These are phyloP conservation scores for Varroa destructor DNA, from an alignment of 1,140 invertebrate genomes.

Conservation along the genomic window DNA sequence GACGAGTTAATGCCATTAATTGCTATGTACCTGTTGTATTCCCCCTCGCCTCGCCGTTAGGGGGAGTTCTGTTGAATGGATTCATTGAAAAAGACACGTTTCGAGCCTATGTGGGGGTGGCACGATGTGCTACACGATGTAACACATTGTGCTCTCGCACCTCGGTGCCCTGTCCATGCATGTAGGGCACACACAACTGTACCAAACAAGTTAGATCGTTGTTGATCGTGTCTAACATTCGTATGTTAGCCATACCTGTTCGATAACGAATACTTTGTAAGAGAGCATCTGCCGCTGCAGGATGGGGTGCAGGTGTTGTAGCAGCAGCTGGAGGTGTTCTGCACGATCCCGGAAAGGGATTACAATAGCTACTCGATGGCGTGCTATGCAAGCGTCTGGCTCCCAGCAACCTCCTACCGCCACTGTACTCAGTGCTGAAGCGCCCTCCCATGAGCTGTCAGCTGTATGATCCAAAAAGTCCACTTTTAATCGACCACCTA, in stretches of 20 bases:
- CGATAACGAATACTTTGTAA: constrained; percentile 45
- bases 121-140: too few species aligned
- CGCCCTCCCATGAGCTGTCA: constrained; percentile 19
- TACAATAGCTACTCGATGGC: constrained; percentile 40
- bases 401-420: constrained; percentile 29
- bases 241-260: constrained; percentile 38
- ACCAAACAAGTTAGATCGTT: too few species aligned
- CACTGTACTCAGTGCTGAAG: not conserved
- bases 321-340: constrained; percentile 40
- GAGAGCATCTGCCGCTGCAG: constrained; percentile 44
- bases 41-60: too few species aligned
- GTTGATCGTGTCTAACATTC: too few species aligned
- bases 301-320: constrained; percentile 43
- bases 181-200: too few species aligned
- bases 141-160: too few species aligned
- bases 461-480: constrained; percentile 6
- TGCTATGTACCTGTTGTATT: too few species aligned
- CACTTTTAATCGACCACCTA: constrained; percentile 20
- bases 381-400: constrained; percentile 31
- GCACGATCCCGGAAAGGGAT: constrained; percentile 44
- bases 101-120: too few species aligned
- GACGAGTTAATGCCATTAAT: too few species aligned
- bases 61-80: too few species aligned
- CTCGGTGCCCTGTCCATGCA: too few species aligned
- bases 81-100: too few species aligned